Conservation (phyloP, 2,888 invertebrate genomes). For the Lepidochrysops patricia region DNA sequence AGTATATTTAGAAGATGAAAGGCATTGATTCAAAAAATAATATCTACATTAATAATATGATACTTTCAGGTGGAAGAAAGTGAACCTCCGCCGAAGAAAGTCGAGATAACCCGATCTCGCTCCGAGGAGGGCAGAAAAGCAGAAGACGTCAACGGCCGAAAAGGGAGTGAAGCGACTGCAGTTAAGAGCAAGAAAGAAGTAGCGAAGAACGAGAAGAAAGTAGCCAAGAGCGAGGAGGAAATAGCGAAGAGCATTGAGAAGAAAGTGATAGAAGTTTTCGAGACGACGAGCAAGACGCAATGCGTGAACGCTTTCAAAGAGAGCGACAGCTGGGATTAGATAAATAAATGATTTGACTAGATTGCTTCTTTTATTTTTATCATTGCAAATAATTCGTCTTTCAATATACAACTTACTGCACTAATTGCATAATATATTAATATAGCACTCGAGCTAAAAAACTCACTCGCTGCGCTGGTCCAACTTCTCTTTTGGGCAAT, state of each 20-base stretch:
- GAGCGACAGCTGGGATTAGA: constrained; percentile 58
- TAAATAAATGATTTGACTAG: constrained; percentile 26
- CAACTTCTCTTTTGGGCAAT: too few species aligned
- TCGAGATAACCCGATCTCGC: constrained; percentile 30
- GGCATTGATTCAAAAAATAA: too few species aligned
- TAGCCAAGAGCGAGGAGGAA: constrained; percentile 26
- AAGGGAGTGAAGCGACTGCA: constrained; percentile 23
- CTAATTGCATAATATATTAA: too few species aligned
- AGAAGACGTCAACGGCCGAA: constrained; percentile 33
- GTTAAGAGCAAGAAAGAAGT: constrained; percentile 18
- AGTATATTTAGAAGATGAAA: too few species aligned
- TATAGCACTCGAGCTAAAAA: too few species aligned
- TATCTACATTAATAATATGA: too few species aligned
- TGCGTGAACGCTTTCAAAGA: constrained; percentile 57
- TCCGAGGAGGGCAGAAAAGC: constrained; percentile 23
- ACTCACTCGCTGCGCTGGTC: too few species aligned
- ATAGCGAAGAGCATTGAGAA: constrained; percentile 24
- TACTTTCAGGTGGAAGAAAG: constrained; percentile 42
- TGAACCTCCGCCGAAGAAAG: constrained; percentile 47
- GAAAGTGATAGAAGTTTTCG: constrained; percentile 37
- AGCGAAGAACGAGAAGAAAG: constrained; percentile 21
- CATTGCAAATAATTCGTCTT: neutral
- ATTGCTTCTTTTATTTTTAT: constrained; percentile 20
- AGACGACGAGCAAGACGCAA: constrained; percentile 35
- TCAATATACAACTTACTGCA: too few species aligned